Conservation (phyloP, 2,113 vertebrate species). For the Donacobius atricapilla region DNA sequence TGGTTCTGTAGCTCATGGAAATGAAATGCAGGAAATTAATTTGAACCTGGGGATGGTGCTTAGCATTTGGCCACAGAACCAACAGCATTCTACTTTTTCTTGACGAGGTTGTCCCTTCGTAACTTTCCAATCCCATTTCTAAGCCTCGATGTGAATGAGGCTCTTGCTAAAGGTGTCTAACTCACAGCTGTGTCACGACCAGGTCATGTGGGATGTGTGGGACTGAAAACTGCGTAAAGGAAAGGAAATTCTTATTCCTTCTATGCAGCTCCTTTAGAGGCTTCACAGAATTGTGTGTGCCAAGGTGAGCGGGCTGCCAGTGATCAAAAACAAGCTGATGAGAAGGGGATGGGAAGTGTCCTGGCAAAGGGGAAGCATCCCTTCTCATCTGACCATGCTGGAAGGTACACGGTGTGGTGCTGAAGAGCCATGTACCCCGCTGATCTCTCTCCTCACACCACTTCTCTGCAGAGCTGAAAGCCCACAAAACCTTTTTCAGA, state of each 20-base stretch:
- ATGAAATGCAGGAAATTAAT: background rate
- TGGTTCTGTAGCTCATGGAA: background rate
- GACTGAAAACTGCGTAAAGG: background rate
- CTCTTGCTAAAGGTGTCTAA: background rate
- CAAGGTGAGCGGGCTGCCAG: background rate
- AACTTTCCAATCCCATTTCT: background rate
- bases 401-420: background rate
- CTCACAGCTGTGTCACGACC: background rate
- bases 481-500: background rate
- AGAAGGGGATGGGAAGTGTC: background rate
- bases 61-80: background rate
- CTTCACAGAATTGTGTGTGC: background rate
- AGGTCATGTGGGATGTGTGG: background rate
- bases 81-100: background rate
- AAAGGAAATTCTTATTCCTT: background rate
- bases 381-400: background rate
- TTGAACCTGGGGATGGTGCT: background rate
- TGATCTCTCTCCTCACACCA: background rate
- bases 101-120: no score
- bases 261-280: background rate
- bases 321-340: background rate
- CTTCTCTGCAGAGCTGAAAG: background rate
- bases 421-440: accelerated
- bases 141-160: accelerated
- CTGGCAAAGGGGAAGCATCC: background rate